Evolutionary conservation across 37 sponge, comb jelly and placozoan species (phyloP), one percentile per base, ranked within the genome.

Genomic region (Beroe forskalii): DNA sequence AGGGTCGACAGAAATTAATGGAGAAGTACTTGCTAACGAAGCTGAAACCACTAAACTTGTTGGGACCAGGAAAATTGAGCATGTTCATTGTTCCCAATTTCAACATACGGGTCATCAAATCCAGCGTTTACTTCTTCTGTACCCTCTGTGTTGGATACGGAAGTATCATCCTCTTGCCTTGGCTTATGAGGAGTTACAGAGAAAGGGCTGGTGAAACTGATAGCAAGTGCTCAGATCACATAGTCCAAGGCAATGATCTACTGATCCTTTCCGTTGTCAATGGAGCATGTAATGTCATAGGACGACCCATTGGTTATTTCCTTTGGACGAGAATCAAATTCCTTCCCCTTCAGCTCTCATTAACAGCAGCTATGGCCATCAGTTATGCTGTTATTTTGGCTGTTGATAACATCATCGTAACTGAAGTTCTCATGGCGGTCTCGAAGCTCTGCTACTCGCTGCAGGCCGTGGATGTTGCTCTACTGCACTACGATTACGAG

Each of bases 131-230:
- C 12, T 36, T 69, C 9, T 69, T 69, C 38, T 69, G 72, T 35
- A 69, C 9, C 39, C 4, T 69, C 6, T 69, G 72, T 17, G 39
- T 69, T 9, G 72, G 72, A 35, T 69, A 36, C 32, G 35, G 38
- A 69, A 69, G 38, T 36, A 69, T 69, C 1, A 69, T 69, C 4
- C 72, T 69, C 20, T 6, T 35, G 9, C 72, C 72, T 8, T 69
- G 37, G 38, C 72, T 69, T 27, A 28, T 69, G 4, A 69, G 72
- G 32, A 33, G 6, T 1, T 36, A 69, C 38, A 69, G 32, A 17
- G 66, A 64, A 22, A 23, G 20, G 4, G 4, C 31, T 64, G 37
- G 4, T 69, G 37, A 28, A 14, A 2, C 19, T 2, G 66, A 63
- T 63, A 20, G 14, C n/a, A 30, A 30, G 24, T 28, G 25, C 20